Evolutionary conservation across 1,140 invertebrate genomes (phyloP), one percentile per base, ranked within the genome.

Genomic region (Saccostrea echinata): DNA sequence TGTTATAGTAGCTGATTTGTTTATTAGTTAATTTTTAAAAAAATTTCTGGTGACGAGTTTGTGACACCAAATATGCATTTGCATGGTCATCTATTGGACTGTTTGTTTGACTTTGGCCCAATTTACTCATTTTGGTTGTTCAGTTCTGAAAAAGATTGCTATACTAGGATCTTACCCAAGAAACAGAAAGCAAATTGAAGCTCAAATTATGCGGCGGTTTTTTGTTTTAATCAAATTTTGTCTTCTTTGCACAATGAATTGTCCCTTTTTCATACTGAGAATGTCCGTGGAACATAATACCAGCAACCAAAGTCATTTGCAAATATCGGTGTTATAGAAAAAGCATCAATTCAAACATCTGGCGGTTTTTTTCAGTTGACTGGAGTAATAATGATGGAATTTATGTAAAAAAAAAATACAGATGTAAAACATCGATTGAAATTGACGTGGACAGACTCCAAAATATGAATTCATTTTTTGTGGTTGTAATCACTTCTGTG

Each of bases 1-100:
- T 52, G 33, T 88, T 24, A 68, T 53, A 16, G 43, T 85, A 27
- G 76, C 87, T 13, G 57, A 88, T 76, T 18, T 21, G n/a, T 21
- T 71, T 88, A 16, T 68, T 89, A 35, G 16, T 86, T 27, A 51
- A 61, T 9, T 90, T 90, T 84, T 87, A 85, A 21, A 80, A 35
- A 68, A 53, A 55, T 61, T 24, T 89, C 76, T 71, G 80, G 84
- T 64, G 24, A 68, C 6, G 51, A 84, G 18, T 51, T 33, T 35
- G n/a, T n/a, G n/a, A n/a, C n/a, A n/a, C n/a, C n/a, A n/a, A n/a
- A n/a, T n/a, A n/a, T n/a, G n/a, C n/a, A 84, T 84, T n/a, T 87
- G n/a, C 86, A 88, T 89, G 30, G 53, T 12, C 90, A 90, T 84
- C 27, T 88, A 52, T 57, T 30, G 18, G 57, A 88, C n/a, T n/a